These are phyloP conservation scores for Sterna hirundo DNA, from an alignment of 2,113 vertebrate species.

Conservation along the genomic window DNA sequence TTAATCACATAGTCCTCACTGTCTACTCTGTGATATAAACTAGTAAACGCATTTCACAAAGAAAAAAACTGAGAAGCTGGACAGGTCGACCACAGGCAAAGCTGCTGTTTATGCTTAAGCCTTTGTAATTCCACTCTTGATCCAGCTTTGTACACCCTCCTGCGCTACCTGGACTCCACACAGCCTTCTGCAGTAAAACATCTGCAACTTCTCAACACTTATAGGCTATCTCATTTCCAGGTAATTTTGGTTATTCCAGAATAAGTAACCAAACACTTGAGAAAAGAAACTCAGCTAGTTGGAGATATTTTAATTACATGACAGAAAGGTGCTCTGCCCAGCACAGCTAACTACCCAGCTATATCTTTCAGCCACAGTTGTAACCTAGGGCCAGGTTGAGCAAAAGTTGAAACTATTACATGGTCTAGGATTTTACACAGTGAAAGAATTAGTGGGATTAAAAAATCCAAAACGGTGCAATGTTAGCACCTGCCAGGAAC, in stretches of 20 bases:
- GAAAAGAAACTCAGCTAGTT: background rate
- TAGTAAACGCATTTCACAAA: background rate
- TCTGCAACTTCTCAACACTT: background rate
- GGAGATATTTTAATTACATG: background rate
- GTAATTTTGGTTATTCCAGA: background rate
- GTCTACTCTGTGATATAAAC: background rate
- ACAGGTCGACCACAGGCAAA: background rate
- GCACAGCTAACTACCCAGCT: background rate
- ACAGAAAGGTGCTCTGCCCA: background rate
- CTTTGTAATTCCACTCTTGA: background rate
- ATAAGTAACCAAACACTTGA: background rate
- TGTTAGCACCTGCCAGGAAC: background rate
- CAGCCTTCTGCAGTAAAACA: background rate
- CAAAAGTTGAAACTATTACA: background rate
- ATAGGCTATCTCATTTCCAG: background rate
- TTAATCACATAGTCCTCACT: conserved; percentile 28
- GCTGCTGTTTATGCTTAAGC: background rate
- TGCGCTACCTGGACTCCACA: background rate
- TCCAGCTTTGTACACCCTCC: background rate
- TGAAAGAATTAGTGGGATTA: background rate
- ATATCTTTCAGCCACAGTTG: background rate
- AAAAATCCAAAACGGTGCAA: background rate
- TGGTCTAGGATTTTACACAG: background rate
- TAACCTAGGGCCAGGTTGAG: background rate
- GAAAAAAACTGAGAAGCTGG: background rate